Conservation (phyloP, 2,113 vertebrate species). For the Ceyx margarethae region DNA sequence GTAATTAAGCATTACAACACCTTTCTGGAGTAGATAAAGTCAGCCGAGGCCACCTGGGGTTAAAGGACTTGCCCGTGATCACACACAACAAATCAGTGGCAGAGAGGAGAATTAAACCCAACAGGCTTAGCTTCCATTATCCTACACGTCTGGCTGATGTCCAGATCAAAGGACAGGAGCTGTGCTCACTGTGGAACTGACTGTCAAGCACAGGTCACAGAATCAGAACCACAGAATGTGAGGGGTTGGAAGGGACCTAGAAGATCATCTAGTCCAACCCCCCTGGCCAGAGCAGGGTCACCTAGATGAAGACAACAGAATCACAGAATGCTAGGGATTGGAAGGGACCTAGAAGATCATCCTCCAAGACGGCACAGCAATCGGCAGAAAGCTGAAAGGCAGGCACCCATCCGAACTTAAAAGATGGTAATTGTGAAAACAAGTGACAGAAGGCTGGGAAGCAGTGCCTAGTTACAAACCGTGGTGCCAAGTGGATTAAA, state of each 20-base stretch:
- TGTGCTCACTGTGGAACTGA: neutral
- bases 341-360: too few species aligned
- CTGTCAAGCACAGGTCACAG: neutral
- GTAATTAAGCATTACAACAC: constrained; percentile 63
- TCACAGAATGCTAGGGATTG: too few species aligned
- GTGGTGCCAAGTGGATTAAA: constrained; percentile 57
- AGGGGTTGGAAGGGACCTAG: too few species aligned
- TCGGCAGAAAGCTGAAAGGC: neutral
- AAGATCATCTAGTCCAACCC: too few species aligned
- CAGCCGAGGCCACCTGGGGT: constrained; percentile 33
- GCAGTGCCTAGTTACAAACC: constrained; percentile 50
- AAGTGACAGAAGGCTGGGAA: constrained; percentile 58
- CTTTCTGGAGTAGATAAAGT: constrained; percentile 43
- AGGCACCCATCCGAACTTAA: constrained; percentile 23
- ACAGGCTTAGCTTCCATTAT: neutral
- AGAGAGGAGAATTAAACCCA: constrained; percentile 40
- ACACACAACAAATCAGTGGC: constrained; percentile 32
- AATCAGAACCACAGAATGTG: too few species aligned
- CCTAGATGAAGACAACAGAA: too few species aligned
- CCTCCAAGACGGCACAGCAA: neutral
- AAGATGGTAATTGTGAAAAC: constrained; percentile 50
- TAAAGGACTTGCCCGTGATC: constrained; percentile 46
- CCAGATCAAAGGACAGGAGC: neutral
- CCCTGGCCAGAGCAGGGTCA: too few species aligned
- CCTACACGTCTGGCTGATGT: neutral